A percentile compares a stretch with the other conserved stretches of the same genome.
Conservation (phyloP, 1,140 invertebrate genomes). For the Dreissena rostriformis region DNA sequence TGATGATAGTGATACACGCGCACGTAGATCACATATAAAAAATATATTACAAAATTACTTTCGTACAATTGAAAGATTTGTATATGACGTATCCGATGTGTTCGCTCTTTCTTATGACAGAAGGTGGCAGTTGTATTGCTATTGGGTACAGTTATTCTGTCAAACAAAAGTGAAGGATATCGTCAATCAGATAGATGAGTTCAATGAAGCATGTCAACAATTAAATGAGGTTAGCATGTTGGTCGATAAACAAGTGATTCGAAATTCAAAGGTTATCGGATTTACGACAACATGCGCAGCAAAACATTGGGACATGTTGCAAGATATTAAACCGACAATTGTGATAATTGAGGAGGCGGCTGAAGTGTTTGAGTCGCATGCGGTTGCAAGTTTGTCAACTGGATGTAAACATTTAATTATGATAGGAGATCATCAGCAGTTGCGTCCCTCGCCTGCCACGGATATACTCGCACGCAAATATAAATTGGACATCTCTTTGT, state of each 20-base stretch:
- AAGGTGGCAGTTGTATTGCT: constrained; percentile 74
- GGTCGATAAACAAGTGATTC: constrained; percentile 70
- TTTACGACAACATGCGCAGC: constrained; percentile 80
- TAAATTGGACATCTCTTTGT: constrained; percentile 80
- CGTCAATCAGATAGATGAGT: constrained; percentile 33
- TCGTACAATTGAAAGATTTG: too few species aligned
- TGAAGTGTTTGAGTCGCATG: constrained; percentile 78
- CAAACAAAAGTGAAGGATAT: constrained; percentile 71
- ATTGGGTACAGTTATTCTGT: constrained; percentile 73
- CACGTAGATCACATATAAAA: too few species aligned
- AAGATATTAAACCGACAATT: constrained; percentile 71
- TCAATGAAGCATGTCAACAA: constrained; percentile 43
- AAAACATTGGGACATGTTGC: constrained; percentile 66
- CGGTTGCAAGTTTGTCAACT: constrained; percentile 83
- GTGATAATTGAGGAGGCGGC: constrained; percentile 80
- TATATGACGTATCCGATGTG: too few species aligned
- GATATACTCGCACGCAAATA: constrained; percentile 77
- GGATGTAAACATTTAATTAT: constrained; percentile 91
- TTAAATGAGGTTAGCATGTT: constrained; percentile 62
- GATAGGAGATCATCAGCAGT: constrained; percentile 88
- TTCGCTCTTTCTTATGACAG: not conserved
- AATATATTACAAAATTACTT: too few species aligned
- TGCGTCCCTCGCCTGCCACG: constrained; percentile 81
- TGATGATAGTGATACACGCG: too few species aligned
- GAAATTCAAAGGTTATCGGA: constrained; percentile 76